phyloP scores from a whole-genome alignment of 2,113 vertebrate genomes.

The Lepidothrix coronata region DNA sequence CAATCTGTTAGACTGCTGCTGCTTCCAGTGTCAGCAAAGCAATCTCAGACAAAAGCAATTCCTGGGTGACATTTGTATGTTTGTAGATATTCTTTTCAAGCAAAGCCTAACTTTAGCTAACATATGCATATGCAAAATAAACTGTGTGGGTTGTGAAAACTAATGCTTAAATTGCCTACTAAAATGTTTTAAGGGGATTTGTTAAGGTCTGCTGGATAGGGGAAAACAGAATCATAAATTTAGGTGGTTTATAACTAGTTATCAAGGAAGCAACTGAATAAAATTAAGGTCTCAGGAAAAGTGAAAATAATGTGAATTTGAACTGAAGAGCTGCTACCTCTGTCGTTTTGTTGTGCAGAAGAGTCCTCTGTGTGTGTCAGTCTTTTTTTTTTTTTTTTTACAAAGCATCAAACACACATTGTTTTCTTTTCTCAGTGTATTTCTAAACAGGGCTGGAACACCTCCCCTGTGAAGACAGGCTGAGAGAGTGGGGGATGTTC shows the following conservation, averaged over 20 bases:
- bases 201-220: neutral
- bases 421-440: neutral
- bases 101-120: neutral
- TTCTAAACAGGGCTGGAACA: conserved; percentile 19
- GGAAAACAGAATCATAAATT: neutral
- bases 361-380: neutral
- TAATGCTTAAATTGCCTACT: neutral
- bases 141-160: neutral
- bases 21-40: neutral
- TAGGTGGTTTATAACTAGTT: neutral
- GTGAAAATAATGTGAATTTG: neutral
- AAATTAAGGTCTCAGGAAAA: neutral
- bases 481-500: neutral
- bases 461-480: neutral
- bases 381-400: neutral
- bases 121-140: neutral
- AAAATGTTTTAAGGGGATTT: neutral
- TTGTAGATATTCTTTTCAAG: neutral
- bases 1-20: neutral
- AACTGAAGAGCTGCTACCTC: neutral
- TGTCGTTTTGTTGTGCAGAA: neutral
- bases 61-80: neutral
- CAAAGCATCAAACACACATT: neutral
- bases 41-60: neutral
- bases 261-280: neutral